Evolutionary conservation across 2,113 vertebrate species (phyloP), one percentile per base, ranked within the genome.

Genomic region (Uria aalge): DNA sequence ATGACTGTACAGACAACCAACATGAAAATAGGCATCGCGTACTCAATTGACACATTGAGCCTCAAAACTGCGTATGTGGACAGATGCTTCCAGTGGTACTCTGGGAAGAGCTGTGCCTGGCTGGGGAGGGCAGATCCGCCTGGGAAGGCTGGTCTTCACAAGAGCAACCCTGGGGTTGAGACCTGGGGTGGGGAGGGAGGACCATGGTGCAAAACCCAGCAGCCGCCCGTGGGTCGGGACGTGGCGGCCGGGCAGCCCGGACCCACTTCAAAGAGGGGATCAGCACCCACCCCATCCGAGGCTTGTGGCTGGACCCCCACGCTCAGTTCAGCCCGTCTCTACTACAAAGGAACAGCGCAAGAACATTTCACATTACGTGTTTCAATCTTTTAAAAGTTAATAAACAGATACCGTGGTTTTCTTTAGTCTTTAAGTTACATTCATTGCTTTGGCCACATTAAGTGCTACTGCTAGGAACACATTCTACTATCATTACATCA

Each of bases 231-330:
- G 5, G 36, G n/a, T 48, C 36, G 67, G 7, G 2, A 15, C 32
- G 73, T 26, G 15, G 15, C 24, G 32, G n/a, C 15, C 14, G 2
- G 80, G 30, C 11, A 74, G 47, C 23, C 23, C 91, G 40, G 30
- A 53, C 9, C n/a, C 2, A 0, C 40, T 30, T 9, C 63, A 48
- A 30, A 47, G 30, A 8, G 6, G 26, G 8, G 6, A 88, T 55
- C 59, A 26, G 40, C 36, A 29, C 17, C 3, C 0, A 55, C 21
- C 41, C 43, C 36, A 63, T 27, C 40, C 4, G 0, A n/a, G 55
- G 38, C 32, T 74, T 5, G 0, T 34, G 32, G 62, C 0, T 6
- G 7, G 56, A 56, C 24, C 9, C 23, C 50, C 40, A 3, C 0
- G 3, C 15, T 29, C 5, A 0, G 9, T 11, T 85, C 36, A 80